These are phyloP conservation scores for Petrocephalus microphthalmus DNA, from an alignment of 2,113 vertebrate species.

Conservation along the genomic window DNA sequence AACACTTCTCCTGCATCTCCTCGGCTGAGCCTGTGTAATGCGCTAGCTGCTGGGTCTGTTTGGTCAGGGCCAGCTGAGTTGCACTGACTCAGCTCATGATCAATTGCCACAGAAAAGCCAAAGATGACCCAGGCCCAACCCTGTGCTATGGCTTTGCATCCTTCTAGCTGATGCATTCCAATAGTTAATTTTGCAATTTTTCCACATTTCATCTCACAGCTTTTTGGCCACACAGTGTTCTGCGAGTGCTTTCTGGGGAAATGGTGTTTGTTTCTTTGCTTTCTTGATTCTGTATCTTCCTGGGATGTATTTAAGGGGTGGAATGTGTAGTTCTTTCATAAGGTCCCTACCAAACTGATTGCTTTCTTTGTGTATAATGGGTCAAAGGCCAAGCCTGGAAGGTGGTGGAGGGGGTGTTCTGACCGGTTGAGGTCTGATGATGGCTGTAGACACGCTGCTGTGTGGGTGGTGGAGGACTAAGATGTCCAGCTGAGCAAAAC, in stretches of 20 bases:
- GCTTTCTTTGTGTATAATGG: neutral
- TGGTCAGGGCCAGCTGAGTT: neutral
- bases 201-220: neutral
- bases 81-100: neutral
- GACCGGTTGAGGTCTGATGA: neutral
- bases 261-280: neutral
- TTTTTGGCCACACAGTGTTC: neutral
- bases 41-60: neutral
- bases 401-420: neutral
- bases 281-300: neutral
- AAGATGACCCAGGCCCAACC: neutral
- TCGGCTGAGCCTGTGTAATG: neutral
- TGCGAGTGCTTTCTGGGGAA: neutral
- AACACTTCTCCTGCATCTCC: neutral
- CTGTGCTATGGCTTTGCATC: neutral
- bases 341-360: neutral
- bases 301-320: neutral
- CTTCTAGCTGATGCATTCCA: neutral
- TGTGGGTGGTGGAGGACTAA: neutral
- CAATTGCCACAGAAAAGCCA: neutral
- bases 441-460: neutral
- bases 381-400: neutral
- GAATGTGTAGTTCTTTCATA: neutral
- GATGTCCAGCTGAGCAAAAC: constrained; percentile 5
- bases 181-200: neutral